These are phyloP conservation scores for Bucorvus abyssinicus DNA, from an alignment of 2,797 vertebrate species.

Conservation along the genomic window DNA sequence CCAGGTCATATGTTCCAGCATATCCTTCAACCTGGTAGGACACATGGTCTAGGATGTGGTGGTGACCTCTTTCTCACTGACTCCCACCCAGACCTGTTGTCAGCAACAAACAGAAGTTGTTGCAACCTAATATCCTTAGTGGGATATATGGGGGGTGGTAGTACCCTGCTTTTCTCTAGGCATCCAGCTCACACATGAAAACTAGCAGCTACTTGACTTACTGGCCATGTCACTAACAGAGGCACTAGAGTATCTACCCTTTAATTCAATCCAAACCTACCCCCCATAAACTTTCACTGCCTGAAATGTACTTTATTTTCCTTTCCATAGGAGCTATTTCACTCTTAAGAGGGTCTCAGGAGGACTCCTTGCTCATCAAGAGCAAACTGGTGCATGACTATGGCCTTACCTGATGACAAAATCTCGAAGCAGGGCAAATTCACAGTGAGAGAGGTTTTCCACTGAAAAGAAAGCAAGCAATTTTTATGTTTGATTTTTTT, in stretches of 20 bases:
- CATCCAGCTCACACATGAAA: neutral
- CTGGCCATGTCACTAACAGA: neutral
- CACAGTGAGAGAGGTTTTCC: constrained; percentile 96
- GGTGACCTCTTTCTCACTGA: neutral
- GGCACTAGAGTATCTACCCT: neutral
- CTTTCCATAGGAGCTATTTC: neutral
- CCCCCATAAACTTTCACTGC: neutral
- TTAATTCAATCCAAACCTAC: neutral
- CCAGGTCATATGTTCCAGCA: neutral
- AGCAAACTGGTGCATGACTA: neutral
- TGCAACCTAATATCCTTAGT: neutral
- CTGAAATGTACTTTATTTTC: neutral
- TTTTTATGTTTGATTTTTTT: neutral
- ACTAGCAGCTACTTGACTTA: neutral
- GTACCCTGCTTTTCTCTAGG: neutral
- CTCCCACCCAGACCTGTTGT: neutral
- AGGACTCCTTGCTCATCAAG: neutral
- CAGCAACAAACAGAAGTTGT: neutral
- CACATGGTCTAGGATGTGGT: neutral
- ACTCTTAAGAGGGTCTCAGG: neutral
- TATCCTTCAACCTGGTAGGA: neutral
- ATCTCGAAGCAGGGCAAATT: constrained; percentile 95
- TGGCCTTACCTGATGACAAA: constrained; percentile 93
- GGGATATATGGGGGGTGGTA: neutral
- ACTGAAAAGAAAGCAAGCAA: constrained; percentile 78